Percentiles rank a stretch among this genome's conserved stretches.
phyloP scores from a whole-genome alignment of 1,140 invertebrate species.

The Delia radicum region DNA sequence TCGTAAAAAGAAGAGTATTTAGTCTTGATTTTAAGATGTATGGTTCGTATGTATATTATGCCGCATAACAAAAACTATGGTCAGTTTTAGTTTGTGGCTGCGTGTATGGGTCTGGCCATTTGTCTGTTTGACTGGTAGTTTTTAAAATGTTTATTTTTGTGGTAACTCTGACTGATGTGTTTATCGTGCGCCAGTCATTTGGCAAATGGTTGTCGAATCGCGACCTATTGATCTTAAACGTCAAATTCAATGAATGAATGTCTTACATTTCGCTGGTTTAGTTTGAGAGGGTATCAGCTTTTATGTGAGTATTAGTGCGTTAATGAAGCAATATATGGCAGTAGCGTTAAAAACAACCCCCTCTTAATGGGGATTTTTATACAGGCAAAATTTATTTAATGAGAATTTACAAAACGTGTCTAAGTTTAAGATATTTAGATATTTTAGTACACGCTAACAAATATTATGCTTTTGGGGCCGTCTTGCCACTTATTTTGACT shows the following conservation, averaged over 20 bases:
- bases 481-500: too few relatives aligned
- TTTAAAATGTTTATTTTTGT: slow-evolving; percentile 1
- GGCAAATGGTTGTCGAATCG: slow-evolving; percentile 54
- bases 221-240: slow-evolving; percentile 33
- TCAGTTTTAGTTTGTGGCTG: background rate
- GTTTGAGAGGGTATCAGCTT: background rate
- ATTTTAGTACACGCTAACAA: too few relatives aligned
- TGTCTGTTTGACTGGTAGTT: background rate
- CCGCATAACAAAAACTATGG: background rate
- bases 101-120: background rate
- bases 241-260: slow-evolving; percentile 19
- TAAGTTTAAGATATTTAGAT: too few relatives aligned
- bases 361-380: too few relatives aligned
- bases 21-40: background rate
- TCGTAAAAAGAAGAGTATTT: background rate
- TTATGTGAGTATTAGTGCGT: background rate
- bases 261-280: background rate
- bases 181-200: slow-evolving; percentile 50
- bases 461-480: too few relatives aligned
- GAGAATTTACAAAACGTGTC: too few relatives aligned
- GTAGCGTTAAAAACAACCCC: background rate
- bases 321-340: too few relatives aligned
- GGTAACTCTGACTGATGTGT: slow-evolving; percentile 20
- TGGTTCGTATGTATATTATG: too few relatives aligned
- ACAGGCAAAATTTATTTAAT: too few relatives aligned